A percentile compares a stretch with the other conserved stretches of the same genome.
These are phyloP conservation scores for Strigamia maritima DNA, from an alignment of 2,888 invertebrate genomes.

Conservation along the genomic window DNA sequence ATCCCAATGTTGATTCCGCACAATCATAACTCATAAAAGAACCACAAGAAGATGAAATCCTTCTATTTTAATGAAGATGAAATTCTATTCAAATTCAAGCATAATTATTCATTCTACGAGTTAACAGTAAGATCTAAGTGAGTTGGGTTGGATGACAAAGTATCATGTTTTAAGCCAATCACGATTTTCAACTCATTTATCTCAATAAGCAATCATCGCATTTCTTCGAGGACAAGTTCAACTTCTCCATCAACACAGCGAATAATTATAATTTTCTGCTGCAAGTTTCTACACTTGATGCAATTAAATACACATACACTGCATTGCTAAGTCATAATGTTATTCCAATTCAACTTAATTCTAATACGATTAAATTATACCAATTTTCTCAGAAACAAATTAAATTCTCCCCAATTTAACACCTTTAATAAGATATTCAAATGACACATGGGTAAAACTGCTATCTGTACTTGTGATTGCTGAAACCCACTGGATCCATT, in stretches of 20 bases:
- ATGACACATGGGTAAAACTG: conserved; percentile 13
- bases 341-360: not conserved
- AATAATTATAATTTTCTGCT: not conserved
- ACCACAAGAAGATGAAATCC: not conserved
- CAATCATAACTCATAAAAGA: not conserved
- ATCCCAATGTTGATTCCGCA: no score
- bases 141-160: not conserved
- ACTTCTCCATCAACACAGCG: not conserved
- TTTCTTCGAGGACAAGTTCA: not conserved
- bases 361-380: not conserved
- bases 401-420: not conserved
- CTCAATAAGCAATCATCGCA: conserved; percentile 4
- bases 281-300: not conserved
- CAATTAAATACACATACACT: not conserved
- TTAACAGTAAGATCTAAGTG: not conserved
- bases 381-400: not conserved
- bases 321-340: not conserved
- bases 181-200: not conserved
- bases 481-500: conserved; percentile 29
- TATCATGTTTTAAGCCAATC: conserved; percentile 15
- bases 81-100: not conserved
- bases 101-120: not conserved
- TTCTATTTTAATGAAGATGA: not conserved
- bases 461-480: conserved; percentile 27
- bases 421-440: conserved; percentile 23